Evolutionary conservation across 2,113 vertebrate genomes (phyloP).

Genomic region (Porphyrio hochstetteri): DNA sequence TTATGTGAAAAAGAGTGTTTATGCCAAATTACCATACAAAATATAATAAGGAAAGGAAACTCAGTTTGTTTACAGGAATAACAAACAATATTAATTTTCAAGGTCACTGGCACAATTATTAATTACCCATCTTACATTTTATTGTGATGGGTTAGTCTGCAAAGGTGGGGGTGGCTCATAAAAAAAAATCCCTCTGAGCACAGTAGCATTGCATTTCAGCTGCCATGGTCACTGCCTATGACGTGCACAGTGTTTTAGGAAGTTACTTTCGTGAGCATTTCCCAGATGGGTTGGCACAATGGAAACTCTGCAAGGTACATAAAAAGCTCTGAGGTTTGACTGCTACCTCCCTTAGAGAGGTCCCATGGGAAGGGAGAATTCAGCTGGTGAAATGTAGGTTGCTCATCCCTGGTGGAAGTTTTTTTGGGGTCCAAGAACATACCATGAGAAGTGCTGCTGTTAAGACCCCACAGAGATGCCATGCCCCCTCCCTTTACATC

Average conservation of each 20-base stretch:
- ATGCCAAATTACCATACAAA: slow-evolving; percentile 81
- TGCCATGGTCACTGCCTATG: slow-evolving; percentile 23
- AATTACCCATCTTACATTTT: slow-evolving; percentile 78
- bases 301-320: slow-evolving; percentile 47
- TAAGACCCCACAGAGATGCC: background rate
- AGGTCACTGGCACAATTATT: slow-evolving; percentile 81
- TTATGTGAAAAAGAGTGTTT: slow-evolving; percentile 84
- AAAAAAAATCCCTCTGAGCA: slow-evolving; percentile 31
- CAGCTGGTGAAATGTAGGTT: background rate
- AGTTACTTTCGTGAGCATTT: slow-evolving; percentile 62
- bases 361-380: slow-evolving; percentile 1
- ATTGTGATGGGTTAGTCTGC: slow-evolving; percentile 73
- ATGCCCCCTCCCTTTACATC: background rate
- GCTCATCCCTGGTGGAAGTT: background rate
- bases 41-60: slow-evolving; percentile 80
- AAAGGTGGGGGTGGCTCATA: slow-evolving; percentile 33
- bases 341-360: background rate
- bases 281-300: background rate
- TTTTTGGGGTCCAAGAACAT: background rate
- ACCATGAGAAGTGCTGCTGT: background rate
- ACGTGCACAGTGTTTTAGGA: slow-evolving; percentile 27
- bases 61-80: slow-evolving; percentile 79
- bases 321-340: slow-evolving; percentile 16
- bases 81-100: slow-evolving; percentile 85
- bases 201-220: slow-evolving; percentile 42